Evolutionary conservation across 2,797 vertebrate genomes (phyloP), one percentile per base, ranked within the genome.

Genomic region (Acridotheres tristis): DNA sequence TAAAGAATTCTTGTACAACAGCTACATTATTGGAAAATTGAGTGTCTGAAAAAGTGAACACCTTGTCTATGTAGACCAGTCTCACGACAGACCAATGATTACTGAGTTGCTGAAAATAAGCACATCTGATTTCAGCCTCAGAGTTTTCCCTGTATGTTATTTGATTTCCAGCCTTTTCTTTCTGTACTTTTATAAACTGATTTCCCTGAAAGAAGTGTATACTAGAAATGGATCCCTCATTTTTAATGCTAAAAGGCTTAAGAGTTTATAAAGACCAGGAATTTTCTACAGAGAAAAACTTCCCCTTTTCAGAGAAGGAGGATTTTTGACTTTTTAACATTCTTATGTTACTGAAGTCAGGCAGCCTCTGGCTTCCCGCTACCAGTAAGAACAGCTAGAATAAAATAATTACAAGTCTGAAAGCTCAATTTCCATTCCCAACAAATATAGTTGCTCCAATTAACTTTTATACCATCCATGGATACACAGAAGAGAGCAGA

Each of bases 31-130:
- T 66, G 61, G 36, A 85, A 92, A 69, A 58, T 3, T 20, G n/a
- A 29, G 7, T 36, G 21, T 30, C 34, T 45, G 68, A 80, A 88
- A 66, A 94, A 91, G 73, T 5, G 3, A 95, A 62, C 25, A 43
- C 13, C 10, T 79, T 1, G 2, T 62, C 48, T 53, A 36, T 1
- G 0, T 32, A 68, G 40, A 79, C 10, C 14, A 11, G 6, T 53
- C 67, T 89, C 7, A 2, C 27, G 38, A 57, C 1, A 65, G 16
- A 89, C 11, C 29, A 48, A 17, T 34, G 62, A 63, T 63, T 67
- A 76, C 9, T 17, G 40, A 51, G 11, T n/a, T 79, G 29, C 19
- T 89, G 63, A 79, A 87, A 93, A 81, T 25, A 96, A 94, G 57
- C 9, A n/a, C 18, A 48, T 29, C 12, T 36, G 22, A 71, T 85